phyloP scores from a whole-genome alignment of 2,888 invertebrate genomes.

The Ectemnius cavifrons region DNA sequence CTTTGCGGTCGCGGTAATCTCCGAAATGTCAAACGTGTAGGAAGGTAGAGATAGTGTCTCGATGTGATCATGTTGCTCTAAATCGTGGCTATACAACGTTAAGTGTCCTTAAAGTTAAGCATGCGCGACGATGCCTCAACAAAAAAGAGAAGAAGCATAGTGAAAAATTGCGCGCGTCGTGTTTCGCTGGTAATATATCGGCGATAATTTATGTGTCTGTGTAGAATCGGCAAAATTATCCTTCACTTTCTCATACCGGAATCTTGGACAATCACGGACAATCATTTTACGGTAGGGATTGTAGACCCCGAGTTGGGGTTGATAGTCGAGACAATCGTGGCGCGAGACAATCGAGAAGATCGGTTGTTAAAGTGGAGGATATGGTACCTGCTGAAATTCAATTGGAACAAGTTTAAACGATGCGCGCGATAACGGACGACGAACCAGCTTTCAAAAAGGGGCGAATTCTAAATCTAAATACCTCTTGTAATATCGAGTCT shows the following conservation, averaged over 20 bases:
- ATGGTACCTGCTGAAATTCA: too few relatives aligned
- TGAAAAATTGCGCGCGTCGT: too few relatives aligned
- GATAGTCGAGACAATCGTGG: background rate
- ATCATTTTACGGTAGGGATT: conserved; percentile 32
- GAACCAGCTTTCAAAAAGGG: too few relatives aligned
- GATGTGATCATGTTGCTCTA: conserved; percentile 28
- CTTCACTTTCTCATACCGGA: background rate
- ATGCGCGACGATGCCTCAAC: conserved; percentile 10
- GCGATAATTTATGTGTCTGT: background rate
- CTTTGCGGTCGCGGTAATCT: too few relatives aligned
- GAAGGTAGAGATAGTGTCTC: background rate
- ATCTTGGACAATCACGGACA: conserved; percentile 49
- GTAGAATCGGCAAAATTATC: background rate
- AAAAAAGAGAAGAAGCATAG: background rate
- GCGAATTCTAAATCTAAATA: too few relatives aligned
- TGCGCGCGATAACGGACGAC: too few relatives aligned
- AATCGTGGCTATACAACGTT: conserved; percentile 69
- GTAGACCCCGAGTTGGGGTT: background rate
- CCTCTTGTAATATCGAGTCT: too few relatives aligned
- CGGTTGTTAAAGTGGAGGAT: too few relatives aligned
- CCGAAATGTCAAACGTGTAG: background rate
- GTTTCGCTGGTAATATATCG: background rate
- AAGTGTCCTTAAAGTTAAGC: conserved; percentile 77
- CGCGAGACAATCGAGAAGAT: background rate
- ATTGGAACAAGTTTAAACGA: too few relatives aligned